These are phyloP conservation scores for Protomyctophum bolini DNA, from an alignment of 2,113 vertebrate species.

Conservation along the genomic window DNA sequence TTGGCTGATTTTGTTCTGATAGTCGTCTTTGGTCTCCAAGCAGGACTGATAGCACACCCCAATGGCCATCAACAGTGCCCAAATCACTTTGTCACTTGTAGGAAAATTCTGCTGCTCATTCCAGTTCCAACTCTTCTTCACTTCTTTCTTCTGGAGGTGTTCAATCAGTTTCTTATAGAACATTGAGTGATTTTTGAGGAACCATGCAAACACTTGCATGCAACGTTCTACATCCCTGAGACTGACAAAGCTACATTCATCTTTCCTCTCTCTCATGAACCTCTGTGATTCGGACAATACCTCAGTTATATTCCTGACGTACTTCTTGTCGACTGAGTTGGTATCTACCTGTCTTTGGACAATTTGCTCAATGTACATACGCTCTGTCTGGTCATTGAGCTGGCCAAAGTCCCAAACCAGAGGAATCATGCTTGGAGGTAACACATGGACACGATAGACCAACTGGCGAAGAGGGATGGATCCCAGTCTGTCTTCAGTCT, in stretches of 20 bases:
- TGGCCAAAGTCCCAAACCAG: conserved; percentile 98
- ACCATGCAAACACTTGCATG: conserved; percentile 89
- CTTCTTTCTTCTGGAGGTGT: conserved; percentile 31
- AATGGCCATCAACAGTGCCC: conserved; percentile 87
- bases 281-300: conserved; percentile 88
- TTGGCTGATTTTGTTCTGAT: conserved; percentile 78
- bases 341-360: conserved; percentile 80
- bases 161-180: conserved; percentile 76
- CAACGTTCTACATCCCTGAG: conserved; percentile 96
- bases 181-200: conserved; percentile 71
- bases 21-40: conserved; percentile 83
- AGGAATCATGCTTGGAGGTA: conserved; percentile 93
- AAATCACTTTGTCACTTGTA: conserved; percentile 75
- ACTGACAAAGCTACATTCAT: conserved; percentile 94
- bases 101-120: not conserved
- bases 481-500: conserved; percentile 88
- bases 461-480: conserved; percentile 92
- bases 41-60: conserved; percentile 95
- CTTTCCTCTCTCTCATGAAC: conserved; percentile 84
- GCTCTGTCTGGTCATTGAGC: conserved; percentile 83
- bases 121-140: conserved; percentile 14
- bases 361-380: conserved; percentile 89
- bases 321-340: not conserved
- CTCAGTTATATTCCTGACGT: conserved; percentile 63
- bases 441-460: conserved; percentile 93